Conservation (phyloP, 2,113 vertebrate genomes). For the Sturnira hondurensis region DNA sequence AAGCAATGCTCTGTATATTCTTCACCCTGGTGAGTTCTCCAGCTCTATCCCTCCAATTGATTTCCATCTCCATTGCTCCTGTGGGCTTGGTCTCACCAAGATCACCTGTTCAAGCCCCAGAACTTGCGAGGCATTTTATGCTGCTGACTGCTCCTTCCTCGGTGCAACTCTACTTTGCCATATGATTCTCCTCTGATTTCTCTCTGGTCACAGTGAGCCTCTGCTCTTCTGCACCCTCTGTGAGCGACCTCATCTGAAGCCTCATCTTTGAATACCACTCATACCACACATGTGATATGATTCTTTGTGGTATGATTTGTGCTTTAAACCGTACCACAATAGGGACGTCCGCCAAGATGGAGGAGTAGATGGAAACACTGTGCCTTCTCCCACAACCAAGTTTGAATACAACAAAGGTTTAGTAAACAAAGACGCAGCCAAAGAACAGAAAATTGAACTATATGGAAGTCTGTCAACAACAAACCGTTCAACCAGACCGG, state of each 20-base stretch:
- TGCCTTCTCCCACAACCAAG: too few species aligned
- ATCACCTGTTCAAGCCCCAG: neutral
- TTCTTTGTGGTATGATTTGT: too few species aligned
- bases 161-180: neutral
- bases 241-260: neutral
- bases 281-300: too few species aligned
- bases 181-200: neutral
- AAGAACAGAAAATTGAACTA: too few species aligned
- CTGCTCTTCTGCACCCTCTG: neutral
- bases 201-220: neutral
- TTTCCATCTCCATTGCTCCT: neutral
- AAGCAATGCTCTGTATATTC: accelerated
- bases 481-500: too few species aligned
- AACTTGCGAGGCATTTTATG: neutral
- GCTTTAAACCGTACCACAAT: too few species aligned
- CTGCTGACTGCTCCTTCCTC: neutral
- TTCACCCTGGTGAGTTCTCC: neutral
- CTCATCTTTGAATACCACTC: neutral
- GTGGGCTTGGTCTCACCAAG: neutral
- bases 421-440: too few species aligned
- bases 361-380: too few species aligned
- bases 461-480: too few species aligned
- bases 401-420: too few species aligned
- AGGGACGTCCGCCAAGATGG: too few species aligned
- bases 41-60: too few species aligned